Conservation (phyloP, 2,888 invertebrate genomes). For the Luffia ferchaultella region DNA sequence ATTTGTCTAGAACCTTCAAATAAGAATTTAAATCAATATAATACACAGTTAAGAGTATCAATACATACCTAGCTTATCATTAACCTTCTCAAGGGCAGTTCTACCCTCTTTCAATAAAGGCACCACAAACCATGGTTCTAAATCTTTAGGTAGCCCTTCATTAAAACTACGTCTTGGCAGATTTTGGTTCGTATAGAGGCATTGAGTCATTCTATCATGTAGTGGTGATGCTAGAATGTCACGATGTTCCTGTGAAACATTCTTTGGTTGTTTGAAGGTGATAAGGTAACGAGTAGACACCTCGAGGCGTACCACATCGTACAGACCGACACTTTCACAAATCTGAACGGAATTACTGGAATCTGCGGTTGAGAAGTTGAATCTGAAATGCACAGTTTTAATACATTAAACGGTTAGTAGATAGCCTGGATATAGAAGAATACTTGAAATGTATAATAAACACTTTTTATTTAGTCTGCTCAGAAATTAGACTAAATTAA, state of each 20-base stretch:
- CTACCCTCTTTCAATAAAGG: conserved; percentile 82
- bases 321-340: conserved; percentile 83
- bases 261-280: conserved; percentile 41
- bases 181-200: conserved; percentile 75
- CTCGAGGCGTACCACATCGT: conserved; percentile 82
- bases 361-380: conserved; percentile 95
- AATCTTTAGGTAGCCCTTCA: conserved; percentile 68
- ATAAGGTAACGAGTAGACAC: conserved; percentile 80
- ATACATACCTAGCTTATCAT: conserved; percentile 72
- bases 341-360: conserved; percentile 97
- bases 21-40: not conserved
- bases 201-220: conserved; percentile 95
- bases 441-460: too few relatives aligned
- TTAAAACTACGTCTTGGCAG: conserved; percentile 72
- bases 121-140: conserved; percentile 83
- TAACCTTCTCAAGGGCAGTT: conserved; percentile 82
- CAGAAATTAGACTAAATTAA: too few relatives aligned
- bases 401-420: too few relatives aligned
- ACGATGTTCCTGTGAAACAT: conserved; percentile 37
- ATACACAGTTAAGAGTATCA: not conserved
- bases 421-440: too few relatives aligned
- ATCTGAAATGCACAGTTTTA: conserved; percentile 62
- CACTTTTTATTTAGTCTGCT: too few relatives aligned
- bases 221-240: conserved; percentile 67
- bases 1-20: not conserved